phyloP scores from a whole-genome alignment of 2,888 invertebrate genomes.

The Leptinotarsa haldemani region DNA sequence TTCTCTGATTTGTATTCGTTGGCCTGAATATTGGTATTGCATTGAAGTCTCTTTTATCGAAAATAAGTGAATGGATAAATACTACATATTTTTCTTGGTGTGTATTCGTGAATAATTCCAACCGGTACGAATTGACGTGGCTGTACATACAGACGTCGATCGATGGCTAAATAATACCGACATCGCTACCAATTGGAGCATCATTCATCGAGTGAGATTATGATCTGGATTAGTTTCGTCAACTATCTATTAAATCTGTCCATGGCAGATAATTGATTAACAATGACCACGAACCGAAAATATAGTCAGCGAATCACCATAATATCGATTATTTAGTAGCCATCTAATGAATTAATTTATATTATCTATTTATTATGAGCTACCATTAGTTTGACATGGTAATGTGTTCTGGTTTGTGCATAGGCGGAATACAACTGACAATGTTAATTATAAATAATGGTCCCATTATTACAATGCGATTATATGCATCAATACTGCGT shows the following conservation, averaged over 20 bases:
- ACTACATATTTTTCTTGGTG: too few species aligned
- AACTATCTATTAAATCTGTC: slow-evolving; percentile 24
- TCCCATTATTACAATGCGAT: slow-evolving; percentile 33
- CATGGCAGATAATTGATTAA: slow-evolving; percentile 20
- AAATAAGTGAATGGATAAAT: too few species aligned
- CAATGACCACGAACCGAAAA: slow-evolving; percentile 24
- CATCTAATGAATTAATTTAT: slow-evolving; percentile 41
- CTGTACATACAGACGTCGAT: neutral
- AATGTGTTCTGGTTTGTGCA: slow-evolving; percentile 38
- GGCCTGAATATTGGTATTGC: too few species aligned
- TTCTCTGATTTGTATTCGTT: too few species aligned
- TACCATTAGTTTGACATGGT: slow-evolving; percentile 39
- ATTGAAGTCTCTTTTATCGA: too few species aligned
- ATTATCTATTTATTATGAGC: slow-evolving; percentile 34
- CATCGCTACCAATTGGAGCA: slow-evolving; percentile 19
- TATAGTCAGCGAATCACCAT: slow-evolving; percentile 33
- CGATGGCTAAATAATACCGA: neutral
- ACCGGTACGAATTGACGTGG: too few species aligned
- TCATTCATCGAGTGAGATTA: slow-evolving; percentile 24
- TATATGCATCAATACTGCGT: slow-evolving; percentile 30
- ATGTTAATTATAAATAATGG: slow-evolving; percentile 45
- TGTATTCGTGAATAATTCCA: too few species aligned
- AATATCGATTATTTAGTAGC: slow-evolving; percentile 33
- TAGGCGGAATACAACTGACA: slow-evolving; percentile 34
- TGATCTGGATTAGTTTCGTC: slow-evolving; percentile 26